These are phyloP conservation scores for Mormoops blainvillei DNA, from an alignment of 2,113 vertebrate species.

Conservation along the genomic window DNA sequence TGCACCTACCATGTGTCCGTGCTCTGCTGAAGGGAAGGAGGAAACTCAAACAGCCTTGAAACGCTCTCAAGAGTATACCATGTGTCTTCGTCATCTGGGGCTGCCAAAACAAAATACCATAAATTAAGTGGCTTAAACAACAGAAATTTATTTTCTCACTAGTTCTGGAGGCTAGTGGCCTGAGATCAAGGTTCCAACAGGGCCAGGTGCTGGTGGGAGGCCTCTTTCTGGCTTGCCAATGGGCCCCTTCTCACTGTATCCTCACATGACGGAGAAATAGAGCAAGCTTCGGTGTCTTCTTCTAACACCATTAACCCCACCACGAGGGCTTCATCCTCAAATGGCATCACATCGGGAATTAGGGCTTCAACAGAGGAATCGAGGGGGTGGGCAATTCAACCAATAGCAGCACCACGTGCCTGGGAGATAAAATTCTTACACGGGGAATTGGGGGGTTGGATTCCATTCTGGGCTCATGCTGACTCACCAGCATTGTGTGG, in stretches of 20 bases:
- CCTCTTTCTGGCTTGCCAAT: neutral
- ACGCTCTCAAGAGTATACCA: neutral
- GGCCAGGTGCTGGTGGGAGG: neutral
- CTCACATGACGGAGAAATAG: neutral
- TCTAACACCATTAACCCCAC: neutral
- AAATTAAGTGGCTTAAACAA: neutral
- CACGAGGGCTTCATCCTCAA: neutral
- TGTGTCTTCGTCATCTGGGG: accelerated
- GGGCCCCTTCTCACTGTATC: neutral
- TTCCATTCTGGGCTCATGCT: neutral
- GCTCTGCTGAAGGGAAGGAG: neutral
- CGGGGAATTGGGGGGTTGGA: accelerated
- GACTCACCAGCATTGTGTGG: neutral
- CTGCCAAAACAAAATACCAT: neutral
- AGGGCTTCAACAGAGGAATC: neutral
- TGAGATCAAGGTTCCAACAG: neutral
- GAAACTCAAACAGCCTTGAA: neutral
- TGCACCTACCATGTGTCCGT: neutral
- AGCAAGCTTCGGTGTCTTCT: neutral
- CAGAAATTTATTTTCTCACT: neutral
- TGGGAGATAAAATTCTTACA: neutral
- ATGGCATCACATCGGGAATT: accelerated
- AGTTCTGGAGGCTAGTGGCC: neutral
- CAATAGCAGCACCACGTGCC: neutral
- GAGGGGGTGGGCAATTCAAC: neutral